These are phyloP conservation scores for Sparus aurata DNA, from an alignment of 2,797 vertebrate species.

Conservation along the genomic window DNA sequence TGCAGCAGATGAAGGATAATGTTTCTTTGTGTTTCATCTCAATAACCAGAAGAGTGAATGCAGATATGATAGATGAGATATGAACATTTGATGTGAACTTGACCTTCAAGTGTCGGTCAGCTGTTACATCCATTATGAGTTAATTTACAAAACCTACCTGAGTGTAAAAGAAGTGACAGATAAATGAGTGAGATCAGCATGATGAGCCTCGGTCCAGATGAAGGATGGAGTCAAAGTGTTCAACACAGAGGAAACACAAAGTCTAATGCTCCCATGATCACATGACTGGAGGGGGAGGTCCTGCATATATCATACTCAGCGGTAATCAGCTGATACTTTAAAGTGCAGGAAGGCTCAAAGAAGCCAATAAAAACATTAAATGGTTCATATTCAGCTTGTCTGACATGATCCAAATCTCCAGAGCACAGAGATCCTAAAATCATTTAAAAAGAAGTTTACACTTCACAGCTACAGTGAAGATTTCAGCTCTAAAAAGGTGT, in stretches of 20 bases:
- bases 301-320: too few relatives aligned
- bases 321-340: too few relatives aligned
- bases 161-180: constrained; percentile 24
- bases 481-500: too few relatives aligned
- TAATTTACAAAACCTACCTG: constrained; percentile 28
- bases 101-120: neutral
- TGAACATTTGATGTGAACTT: neutral
- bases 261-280: neutral
- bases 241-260: neutral
- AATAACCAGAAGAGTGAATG: neutral
- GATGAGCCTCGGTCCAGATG: neutral
- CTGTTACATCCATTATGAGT: neutral
- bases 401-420: too few relatives aligned
- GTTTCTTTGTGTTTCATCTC: neutral
- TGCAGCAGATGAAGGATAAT: constrained; percentile 29
- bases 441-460: too few relatives aligned
- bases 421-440: too few relatives aligned
- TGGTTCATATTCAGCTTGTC: too few relatives aligned
- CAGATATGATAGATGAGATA: neutral
- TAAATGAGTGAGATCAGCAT: constrained; percentile 37
- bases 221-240: neutral
- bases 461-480: too few relatives aligned
- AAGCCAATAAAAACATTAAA: too few relatives aligned
- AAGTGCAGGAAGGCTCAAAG: too few relatives aligned
- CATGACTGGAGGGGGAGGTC: constrained; percentile 9